Evolutionary conservation across 2,888 invertebrate genomes (phyloP).

Genomic region (Calephelis perditalis): DNA sequence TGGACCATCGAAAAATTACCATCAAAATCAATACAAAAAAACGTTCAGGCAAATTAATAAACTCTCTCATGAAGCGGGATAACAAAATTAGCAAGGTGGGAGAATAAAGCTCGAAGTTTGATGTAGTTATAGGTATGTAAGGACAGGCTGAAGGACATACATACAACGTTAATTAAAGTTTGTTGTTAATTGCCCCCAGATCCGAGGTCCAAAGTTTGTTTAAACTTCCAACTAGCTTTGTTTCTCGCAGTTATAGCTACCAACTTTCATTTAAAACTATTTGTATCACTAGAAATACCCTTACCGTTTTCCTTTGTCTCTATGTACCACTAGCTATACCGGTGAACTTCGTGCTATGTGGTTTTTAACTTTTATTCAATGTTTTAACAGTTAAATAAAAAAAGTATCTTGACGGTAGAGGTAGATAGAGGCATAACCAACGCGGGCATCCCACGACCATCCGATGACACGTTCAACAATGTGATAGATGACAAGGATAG

Average conservation of each 20-base stretch:
- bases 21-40: too few species aligned
- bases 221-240: constrained; percentile 6
- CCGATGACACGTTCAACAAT: too few species aligned
- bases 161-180: constrained; percentile 13
- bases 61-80: not conserved
- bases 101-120: constrained; percentile 1
- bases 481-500: too few species aligned
- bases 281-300: not conserved
- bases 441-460: too few species aligned
- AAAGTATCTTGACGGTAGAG: too few species aligned
- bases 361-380: too few species aligned
- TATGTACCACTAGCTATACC: too few species aligned
- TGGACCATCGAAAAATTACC: too few species aligned
- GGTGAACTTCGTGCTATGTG: too few species aligned
- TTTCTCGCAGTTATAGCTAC: constrained; percentile 8
- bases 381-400: too few species aligned
- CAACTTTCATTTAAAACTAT: constrained; percentile 2
- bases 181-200: constrained; percentile 8
- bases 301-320: not conserved
- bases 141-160: constrained; percentile 1
- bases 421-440: too few species aligned
- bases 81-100: not conserved
- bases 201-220: constrained; percentile 12
- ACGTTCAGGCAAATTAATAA: too few species aligned
- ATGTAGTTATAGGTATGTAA: constrained; percentile 4